Evolutionary conservation across 2,113 vertebrate species (phyloP), one percentile per base, ranked within the genome.

Genomic region (Riparia riparia): DNA sequence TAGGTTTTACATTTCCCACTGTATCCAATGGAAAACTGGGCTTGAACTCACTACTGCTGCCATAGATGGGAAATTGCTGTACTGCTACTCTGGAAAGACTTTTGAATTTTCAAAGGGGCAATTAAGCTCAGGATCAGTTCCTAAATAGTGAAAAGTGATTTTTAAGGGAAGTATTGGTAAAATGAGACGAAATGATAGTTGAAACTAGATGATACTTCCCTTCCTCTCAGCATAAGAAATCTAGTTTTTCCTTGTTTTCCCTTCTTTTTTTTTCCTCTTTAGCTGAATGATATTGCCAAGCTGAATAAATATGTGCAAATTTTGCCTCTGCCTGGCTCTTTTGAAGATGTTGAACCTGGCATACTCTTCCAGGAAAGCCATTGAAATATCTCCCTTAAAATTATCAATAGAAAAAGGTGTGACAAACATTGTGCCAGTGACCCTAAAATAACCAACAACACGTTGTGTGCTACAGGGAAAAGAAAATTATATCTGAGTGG

Each of bases 361-460:
- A 97, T 82, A n/a, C 2, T 0, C 0, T 97, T 37, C 49, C 54
- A n/a, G 15, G 34, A n/a, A 2, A 1, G 1, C 32, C 42, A 19
- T 69, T 31, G 3, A 28, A 93, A 28, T 51, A 7, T 60, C 93
- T 98, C 51, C 28, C 20, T 98, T 83, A 72, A 90, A 24, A 44
- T 96, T 61, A 63, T 97, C 24, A 32, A 32, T 65, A 96, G 96
- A 72, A 93, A 79, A 89, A 64, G 6, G 20, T 98, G 95, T 83
- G 72, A 90, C 2, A 34, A 24, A 8, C 80, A 96, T 49, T 95
- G 97, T 11, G 11, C 10, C n/a, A 47, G 39, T 5, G 4, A 65
- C 0, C 14, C 31, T 25, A 54, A 86, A 49, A 96, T 97, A 91
- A 86, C 85, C 8, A 60, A 4, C 19, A 94, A 93, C 29, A 91